These are phyloP conservation scores for Scortum barcoo DNA, from an alignment of 2,113 vertebrate species.

Conservation along the genomic window DNA sequence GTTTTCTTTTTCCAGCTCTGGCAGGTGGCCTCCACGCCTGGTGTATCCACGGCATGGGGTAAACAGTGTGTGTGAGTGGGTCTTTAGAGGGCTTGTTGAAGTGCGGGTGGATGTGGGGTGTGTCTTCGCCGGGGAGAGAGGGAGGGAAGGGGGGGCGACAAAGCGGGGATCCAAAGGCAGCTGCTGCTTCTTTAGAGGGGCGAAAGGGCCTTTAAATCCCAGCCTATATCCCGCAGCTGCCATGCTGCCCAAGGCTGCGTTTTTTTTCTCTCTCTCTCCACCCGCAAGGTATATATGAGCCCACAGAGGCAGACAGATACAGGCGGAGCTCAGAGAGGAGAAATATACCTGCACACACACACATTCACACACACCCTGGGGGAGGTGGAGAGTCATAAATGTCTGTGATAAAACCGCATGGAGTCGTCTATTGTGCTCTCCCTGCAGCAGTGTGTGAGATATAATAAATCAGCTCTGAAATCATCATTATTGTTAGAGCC, in stretches of 20 bases:
- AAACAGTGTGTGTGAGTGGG: conserved; percentile 78
- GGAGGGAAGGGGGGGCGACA: too few relatives aligned
- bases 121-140: conserved; percentile 78
- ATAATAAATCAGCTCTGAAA: not conserved
- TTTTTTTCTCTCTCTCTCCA: too few relatives aligned
- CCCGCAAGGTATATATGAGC: conserved; percentile 54
- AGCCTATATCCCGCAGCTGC: conserved; percentile 90
- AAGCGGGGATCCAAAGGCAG: conserved; percentile 92
- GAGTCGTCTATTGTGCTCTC: not conserved
- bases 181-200: conserved; percentile 90
- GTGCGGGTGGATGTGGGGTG: conserved; percentile 88
- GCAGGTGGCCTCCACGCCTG: conserved; percentile 85
- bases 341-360: conserved; percentile 47
- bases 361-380: too few relatives aligned
- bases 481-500: not conserved
- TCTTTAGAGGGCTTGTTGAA: conserved; percentile 86
- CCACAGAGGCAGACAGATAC: conserved; percentile 16
- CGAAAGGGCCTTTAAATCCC: conserved; percentile 90
- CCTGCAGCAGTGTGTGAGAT: not conserved
- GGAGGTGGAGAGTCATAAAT: not conserved
- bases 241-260: conserved; percentile 67
- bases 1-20: conserved; percentile 78
- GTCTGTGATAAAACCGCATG: not conserved
- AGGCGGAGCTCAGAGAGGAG: not conserved
- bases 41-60: conserved; percentile 80